These are phyloP conservation scores for Pseudocheirus occidentalis DNA, from an alignment of 2,797 vertebrate species.

Conservation along the genomic window DNA sequence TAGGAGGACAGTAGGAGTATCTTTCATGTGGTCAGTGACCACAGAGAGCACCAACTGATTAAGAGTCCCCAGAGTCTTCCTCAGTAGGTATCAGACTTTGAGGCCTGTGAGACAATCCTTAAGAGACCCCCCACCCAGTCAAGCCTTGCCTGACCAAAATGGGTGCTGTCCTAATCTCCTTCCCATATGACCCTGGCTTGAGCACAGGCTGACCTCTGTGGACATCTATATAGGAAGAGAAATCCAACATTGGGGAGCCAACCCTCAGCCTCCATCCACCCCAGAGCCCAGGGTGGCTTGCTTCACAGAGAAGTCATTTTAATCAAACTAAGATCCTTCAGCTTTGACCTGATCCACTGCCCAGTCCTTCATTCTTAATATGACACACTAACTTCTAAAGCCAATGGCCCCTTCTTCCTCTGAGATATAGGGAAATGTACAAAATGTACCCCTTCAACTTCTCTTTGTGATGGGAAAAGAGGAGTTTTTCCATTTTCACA, in stretches of 20 bases:
- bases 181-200: neutral
- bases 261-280: neutral
- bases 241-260: neutral
- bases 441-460: neutral
- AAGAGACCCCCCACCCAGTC: neutral
- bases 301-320: neutral
- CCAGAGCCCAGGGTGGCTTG: neutral
- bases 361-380: neutral
- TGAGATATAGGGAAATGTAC: slow-evolving; percentile 1
- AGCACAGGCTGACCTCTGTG: neutral
- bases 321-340: neutral
- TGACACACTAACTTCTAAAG: neutral
- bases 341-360: neutral
- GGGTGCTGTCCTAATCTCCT: neutral
- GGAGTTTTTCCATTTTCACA: neutral
- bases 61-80: neutral
- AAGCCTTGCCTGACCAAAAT: neutral
- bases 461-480: neutral
- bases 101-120: neutral
- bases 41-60: neutral
- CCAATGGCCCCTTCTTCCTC: neutral
- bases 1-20: too few species aligned
- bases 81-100: neutral
- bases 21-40: neutral
- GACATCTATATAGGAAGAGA: neutral